A percentile compares a stretch with the other conserved stretches of the same genome.
Conservation (phyloP, 1,140 invertebrate species). For the Wasmannia auropunctata region DNA sequence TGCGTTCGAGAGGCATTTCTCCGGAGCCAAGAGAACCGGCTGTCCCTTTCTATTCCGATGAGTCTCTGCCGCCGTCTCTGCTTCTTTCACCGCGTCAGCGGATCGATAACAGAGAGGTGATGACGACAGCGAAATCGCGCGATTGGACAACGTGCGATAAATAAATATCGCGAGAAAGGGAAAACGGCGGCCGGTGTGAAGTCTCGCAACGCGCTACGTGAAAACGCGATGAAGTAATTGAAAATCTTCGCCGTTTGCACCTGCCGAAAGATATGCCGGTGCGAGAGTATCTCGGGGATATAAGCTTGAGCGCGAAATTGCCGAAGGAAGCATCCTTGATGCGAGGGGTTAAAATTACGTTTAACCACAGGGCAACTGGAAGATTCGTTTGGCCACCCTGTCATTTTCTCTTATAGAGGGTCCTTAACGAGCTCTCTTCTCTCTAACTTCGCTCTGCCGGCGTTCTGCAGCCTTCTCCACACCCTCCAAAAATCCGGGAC, state of each 20-base stretch:
- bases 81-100: conserved; percentile 64
- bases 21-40: conserved; percentile 19
- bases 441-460: conserved; percentile 8
- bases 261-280: neutral
- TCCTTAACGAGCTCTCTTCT: conserved; percentile 72
- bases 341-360: conserved; percentile 69
- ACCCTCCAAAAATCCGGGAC: conserved; percentile 55
- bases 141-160: neutral
- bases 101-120: neutral
- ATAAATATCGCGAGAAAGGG: neutral
- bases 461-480: neutral
- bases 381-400: conserved; percentile 75
- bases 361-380: conserved; percentile 63
- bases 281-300: neutral
- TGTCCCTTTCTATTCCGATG: conserved; percentile 43
- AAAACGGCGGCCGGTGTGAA: neutral
- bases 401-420: conserved; percentile 74
- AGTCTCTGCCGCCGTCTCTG: conserved; percentile 67
- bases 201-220: neutral
- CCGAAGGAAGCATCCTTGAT: conserved; percentile 54
- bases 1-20: conserved; percentile 61
- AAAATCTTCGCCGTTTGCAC: neutral
- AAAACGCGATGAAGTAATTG: neutral
- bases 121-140: neutral
- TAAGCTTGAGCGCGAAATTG: conserved; percentile 49